A percentile compares a stretch with the other conserved stretches of the same genome.
Evolutionary conservation across 2,797 vertebrate species (phyloP).

Genomic region (Miichthys miiuy): DNA sequence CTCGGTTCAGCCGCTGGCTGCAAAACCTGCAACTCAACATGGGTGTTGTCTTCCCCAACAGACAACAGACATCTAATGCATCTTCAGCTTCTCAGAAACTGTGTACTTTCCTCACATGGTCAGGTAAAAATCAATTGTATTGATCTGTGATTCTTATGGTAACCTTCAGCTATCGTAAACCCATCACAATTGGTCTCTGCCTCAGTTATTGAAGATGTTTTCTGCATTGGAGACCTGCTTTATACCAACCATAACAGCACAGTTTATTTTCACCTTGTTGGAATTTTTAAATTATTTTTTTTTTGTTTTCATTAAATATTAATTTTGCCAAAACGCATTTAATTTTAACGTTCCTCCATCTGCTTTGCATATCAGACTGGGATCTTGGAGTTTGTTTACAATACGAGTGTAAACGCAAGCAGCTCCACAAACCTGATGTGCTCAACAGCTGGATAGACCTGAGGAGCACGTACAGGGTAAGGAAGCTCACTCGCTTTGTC

Average conservation of each 20-base stretch:
- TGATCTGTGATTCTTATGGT: background rate
- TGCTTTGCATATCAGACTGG: constrained; percentile 87
- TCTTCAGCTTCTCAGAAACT: constrained; percentile 73
- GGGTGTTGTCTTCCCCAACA: constrained; percentile 83
- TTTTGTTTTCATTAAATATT: background rate
- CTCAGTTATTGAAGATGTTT: background rate
- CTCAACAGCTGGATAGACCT: constrained; percentile 97
- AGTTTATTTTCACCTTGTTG: background rate
- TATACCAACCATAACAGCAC: background rate
- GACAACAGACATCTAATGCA: constrained; percentile 49
- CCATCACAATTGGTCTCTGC: background rate
- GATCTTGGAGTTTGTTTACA: constrained; percentile 96
- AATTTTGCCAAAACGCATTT: background rate
- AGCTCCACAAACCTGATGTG: constrained; percentile 90
- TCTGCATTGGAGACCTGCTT: background rate
- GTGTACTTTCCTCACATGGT: constrained; percentile 95
- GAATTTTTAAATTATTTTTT: background rate
- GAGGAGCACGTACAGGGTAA: constrained; percentile 92
- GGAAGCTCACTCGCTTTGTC: constrained; percentile 10
- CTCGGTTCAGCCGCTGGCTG: constrained; percentile 93
- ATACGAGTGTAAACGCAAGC: constrained; percentile 96
- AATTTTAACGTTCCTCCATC: background rate
- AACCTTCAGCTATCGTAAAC: background rate
- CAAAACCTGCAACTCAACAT: constrained; percentile 87
- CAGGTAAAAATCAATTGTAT: constrained; percentile 83